phyloP scores from a whole-genome alignment of 2,797 vertebrate genomes.

The Dryobates pubescens region DNA sequence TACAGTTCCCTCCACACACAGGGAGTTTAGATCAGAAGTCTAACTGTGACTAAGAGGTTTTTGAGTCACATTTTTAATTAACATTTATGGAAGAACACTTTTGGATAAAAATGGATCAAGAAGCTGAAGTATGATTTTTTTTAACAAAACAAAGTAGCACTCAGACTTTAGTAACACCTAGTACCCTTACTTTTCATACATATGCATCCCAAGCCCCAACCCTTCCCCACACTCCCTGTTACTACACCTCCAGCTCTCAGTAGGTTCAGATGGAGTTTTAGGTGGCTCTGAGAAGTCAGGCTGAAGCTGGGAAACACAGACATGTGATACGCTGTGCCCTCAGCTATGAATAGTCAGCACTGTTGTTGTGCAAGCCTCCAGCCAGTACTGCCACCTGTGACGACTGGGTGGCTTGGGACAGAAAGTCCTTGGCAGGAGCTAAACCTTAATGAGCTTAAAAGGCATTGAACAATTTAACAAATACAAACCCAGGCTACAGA shows the following conservation, averaged over 20 bases:
- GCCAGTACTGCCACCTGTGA: slow-evolving; percentile 60
- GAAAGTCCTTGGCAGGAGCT: slow-evolving; percentile 66
- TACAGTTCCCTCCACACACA: neutral
- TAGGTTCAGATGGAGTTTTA: neutral
- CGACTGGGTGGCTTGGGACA: slow-evolving; percentile 46
- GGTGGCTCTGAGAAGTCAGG: neutral
- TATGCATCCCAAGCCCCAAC: neutral
- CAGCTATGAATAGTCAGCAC: neutral
- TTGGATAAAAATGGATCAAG: neutral
- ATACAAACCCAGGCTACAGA: slow-evolving; percentile 34
- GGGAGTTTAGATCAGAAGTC: neutral
- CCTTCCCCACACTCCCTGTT: fast-evolving
- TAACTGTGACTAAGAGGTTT: neutral
- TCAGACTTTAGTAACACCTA: neutral
- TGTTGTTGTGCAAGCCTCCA: slow-evolving; percentile 2
- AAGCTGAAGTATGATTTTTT: neutral
- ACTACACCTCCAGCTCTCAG: neutral
- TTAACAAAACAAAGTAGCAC: neutral
- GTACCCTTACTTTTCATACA: neutral
- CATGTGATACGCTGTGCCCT: neutral
- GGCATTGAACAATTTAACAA: slow-evolving; percentile 9
- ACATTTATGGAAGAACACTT: neutral
- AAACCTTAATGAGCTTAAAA: slow-evolving; percentile 58
- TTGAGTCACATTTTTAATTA: neutral
- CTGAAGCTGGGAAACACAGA: neutral